Base-by-base conservation (phyloP, 2,797 vertebrate genomes). In the Tenualosa thibaudeaui region DNA sequence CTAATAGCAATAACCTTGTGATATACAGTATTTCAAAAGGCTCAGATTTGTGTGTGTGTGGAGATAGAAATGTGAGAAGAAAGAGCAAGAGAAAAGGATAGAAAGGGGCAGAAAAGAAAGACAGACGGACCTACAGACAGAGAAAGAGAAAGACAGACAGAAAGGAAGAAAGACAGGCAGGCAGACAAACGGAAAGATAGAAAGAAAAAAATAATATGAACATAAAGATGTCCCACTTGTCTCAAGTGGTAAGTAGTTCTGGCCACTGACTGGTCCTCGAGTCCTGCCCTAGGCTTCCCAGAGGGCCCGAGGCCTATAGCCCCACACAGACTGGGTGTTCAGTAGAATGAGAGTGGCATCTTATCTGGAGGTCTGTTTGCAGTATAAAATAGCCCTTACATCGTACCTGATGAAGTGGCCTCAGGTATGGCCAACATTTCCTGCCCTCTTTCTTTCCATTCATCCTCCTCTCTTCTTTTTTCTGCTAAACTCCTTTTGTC, bases 371-470 rank as follows among this genome's bases (percentile, higher is more conserved):
- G 37, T 2, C 31, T 37, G 6, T 75, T 37, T 19, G 68, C 68
- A 75, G 15, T 6, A 5, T 15, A 75, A 40, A 75, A 40, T 75
- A 40, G 2, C 31, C 37, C 68, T 75, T 75, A 9, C 56, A 5
- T 58, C 19, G 19, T 22, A n/a, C 56, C 56, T 58, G 56, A 58
- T 75, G 31, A 75, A 40, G 17, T 75, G 68, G 31, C 68, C 31
- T 19, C 68, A 15, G 31, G 31, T 75, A 12, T 15, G 68, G 3
- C 68, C 68, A 43, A 17, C 5, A 19, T 43, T 19, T 71, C 19
- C 31, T 40, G 15, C 17, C 15, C 31, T 85, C 65, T 88, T 90
- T 85, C 81, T 88, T 91, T 84, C 2, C 82, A 13, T 86, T 86
- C 86, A 6, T 26, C 17, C 40, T 51, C 5, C 81, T 10, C 86